phyloP scores from a whole-genome alignment of 2,888 invertebrate genomes.

The Hedychridium roseum region DNA sequence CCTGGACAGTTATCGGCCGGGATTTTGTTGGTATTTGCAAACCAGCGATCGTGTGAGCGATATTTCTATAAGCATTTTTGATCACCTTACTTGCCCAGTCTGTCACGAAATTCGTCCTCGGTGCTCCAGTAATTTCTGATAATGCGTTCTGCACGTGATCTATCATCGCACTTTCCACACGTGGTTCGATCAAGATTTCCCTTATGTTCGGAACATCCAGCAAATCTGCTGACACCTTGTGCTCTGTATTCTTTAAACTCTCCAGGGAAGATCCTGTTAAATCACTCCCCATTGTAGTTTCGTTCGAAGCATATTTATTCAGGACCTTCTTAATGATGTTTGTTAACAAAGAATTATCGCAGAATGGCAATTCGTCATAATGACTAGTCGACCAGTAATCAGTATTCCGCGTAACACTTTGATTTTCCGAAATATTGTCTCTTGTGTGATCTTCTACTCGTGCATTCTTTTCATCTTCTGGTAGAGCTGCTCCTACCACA shows the following conservation, averaged over 20 bases:
- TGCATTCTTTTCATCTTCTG: no score
- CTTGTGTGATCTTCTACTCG: no score
- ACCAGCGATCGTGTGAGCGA: constrained; percentile 10
- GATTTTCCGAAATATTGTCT: no score
- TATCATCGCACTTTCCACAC: constrained; percentile 38
- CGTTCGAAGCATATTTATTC: constrained; percentile 38
- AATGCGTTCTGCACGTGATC: constrained; percentile 34
- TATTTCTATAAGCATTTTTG: constrained; percentile 16
- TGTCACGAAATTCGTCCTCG: constrained; percentile 9
- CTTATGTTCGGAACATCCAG: constrained; percentile 35
- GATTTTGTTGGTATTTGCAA: constrained; percentile 4
- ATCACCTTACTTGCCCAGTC: constrained; percentile 23
- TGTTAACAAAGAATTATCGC: constrained; percentile 23
- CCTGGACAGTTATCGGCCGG: constrained; percentile 19
- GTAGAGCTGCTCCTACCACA: no score
- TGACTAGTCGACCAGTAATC: no score
- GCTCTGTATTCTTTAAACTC: constrained; percentile 15
- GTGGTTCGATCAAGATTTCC: constrained; percentile 37
- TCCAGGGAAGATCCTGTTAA: constrained; percentile 5
- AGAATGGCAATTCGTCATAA: constrained; percentile 17
- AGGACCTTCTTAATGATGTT: constrained; percentile 40
- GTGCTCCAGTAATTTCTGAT: constrained; percentile 9
- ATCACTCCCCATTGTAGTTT: neutral
- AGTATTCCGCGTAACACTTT: no score
- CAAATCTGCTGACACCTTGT: constrained; percentile 34